Percentiles rank a stretch among this genome's conserved stretches.
phyloP scores from a whole-genome alignment of 1,140 invertebrate genomes.

The Lucilia cuprina region DNA sequence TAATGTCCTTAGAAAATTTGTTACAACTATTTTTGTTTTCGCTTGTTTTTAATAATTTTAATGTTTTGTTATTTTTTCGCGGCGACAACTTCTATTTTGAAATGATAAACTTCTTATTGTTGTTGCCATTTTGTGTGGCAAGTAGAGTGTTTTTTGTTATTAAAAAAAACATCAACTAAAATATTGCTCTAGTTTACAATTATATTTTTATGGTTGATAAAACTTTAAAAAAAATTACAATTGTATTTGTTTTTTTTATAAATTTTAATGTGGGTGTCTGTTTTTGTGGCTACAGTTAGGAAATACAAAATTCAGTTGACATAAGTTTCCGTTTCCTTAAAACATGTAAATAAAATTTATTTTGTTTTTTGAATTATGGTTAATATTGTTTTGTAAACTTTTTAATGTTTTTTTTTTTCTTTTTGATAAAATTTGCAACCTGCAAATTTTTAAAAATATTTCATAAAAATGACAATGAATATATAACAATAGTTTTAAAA shows the following conservation, averaged over 20 bases:
- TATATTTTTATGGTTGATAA: not conserved
- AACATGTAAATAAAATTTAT: not conserved
- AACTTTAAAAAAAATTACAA: not conserved
- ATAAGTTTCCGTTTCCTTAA: not conserved
- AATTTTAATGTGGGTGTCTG: no score
- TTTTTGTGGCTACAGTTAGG: not conserved
- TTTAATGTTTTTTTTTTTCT: no score
- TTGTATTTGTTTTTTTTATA: not conserved
- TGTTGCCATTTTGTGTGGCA: not conserved
- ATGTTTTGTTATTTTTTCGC: not conserved
- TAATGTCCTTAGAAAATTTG: constrained; percentile 4
- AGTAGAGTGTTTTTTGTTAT: not conserved
- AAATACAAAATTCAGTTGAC: not conserved
- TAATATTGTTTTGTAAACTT: no score
- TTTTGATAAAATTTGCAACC: no score
- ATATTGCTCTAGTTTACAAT: not conserved
- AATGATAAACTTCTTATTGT: not conserved
- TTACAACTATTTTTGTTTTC: not conserved
- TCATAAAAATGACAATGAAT: no score
- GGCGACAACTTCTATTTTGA: not conserved
- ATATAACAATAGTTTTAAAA: no score
- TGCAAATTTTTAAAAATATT: no score
- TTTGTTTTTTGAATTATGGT: not conserved
- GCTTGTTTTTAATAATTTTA: not conserved
- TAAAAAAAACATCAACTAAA: not conserved